A percentile compares a stretch with the other conserved stretches of the same genome.
Conservation (phyloP, 2,113 vertebrate genomes). For the Chaetodon trifascialis region DNA sequence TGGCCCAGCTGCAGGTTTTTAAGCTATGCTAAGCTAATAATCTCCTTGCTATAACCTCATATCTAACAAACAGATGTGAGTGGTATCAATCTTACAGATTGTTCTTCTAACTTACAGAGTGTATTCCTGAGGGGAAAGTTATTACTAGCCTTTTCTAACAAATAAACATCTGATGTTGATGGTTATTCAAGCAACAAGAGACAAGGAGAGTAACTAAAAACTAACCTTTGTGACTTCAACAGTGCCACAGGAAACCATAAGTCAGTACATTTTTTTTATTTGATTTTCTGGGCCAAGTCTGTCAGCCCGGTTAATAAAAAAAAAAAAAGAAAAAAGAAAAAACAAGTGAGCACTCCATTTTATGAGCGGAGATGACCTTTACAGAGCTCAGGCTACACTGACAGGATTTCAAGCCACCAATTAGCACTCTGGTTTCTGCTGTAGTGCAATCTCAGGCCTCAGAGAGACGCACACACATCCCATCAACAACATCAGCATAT, state of each 20-base stretch:
- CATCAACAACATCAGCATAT: slow-evolving; percentile 66
- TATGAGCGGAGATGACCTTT: slow-evolving; percentile 79
- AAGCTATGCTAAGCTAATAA: no score
- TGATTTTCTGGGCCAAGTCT: slow-evolving; percentile 66
- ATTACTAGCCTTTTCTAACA: background rate
- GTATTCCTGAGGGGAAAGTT: background rate
- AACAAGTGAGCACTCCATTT: slow-evolving; percentile 73
- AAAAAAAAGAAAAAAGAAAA: slow-evolving; percentile 57
- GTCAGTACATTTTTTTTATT: slow-evolving; percentile 27
- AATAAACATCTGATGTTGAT: background rate
- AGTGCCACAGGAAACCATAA: slow-evolving; percentile 24
- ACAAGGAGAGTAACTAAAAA: slow-evolving; percentile 27
- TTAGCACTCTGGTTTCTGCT: slow-evolving; percentile 64
- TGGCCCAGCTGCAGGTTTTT: no score
- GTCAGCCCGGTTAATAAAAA: slow-evolving; percentile 65
- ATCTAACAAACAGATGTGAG: no score
- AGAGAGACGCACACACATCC: slow-evolving; percentile 20
- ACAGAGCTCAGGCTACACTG: slow-evolving; percentile 59
- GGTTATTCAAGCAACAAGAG: slow-evolving; percentile 27
- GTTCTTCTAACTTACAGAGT: no score
- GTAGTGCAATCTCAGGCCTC: slow-evolving; percentile 51
- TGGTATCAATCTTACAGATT: no score
- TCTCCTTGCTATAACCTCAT: no score
- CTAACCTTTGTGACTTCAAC: slow-evolving; percentile 34
- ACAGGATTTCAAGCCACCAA: slow-evolving; percentile 78